These are phyloP conservation scores for Enteromius unitaeniatus DNA, from an alignment of 2,797 vertebrate genomes.

Conservation along the genomic window DNA sequence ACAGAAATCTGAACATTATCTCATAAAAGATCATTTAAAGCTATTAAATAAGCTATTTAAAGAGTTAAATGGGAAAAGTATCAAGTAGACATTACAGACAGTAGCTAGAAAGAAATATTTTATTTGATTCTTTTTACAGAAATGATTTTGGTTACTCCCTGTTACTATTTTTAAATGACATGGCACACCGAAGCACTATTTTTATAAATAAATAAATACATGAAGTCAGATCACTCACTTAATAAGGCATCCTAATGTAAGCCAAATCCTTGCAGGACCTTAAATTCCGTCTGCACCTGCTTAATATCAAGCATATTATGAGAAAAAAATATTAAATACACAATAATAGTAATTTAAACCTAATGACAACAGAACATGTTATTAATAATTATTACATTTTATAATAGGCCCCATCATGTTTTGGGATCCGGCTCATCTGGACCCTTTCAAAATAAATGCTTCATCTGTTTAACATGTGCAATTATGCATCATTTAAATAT, in stretches of 20 bases:
- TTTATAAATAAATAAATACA: not conserved
- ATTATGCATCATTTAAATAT: slow-evolving; percentile 76
- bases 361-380: not conserved
- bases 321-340: not conserved
- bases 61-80: too few species aligned
- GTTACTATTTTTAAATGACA: too few species aligned
- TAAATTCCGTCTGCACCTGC: not conserved
- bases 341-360: not conserved
- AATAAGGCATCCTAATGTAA: not conserved
- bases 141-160: too few species aligned
- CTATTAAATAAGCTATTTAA: too few species aligned
- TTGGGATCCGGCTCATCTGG: slow-evolving; percentile 6
- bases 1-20: too few species aligned
- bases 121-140: too few species aligned
- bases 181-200: too few species aligned
- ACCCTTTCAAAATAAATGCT: slow-evolving; percentile 34
- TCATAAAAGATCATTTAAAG: too few species aligned
- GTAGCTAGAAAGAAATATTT: too few species aligned
- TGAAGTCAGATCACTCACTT: not conserved
- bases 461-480: slow-evolving; percentile 68
- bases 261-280: not conserved
- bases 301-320: not conserved
- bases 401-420: slow-evolving; percentile 8
- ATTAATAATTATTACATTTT: too few species aligned
- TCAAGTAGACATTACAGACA: too few species aligned